phyloP scores from a whole-genome alignment of 2,113 vertebrate genomes.

The Triplophysa siluroides region DNA sequence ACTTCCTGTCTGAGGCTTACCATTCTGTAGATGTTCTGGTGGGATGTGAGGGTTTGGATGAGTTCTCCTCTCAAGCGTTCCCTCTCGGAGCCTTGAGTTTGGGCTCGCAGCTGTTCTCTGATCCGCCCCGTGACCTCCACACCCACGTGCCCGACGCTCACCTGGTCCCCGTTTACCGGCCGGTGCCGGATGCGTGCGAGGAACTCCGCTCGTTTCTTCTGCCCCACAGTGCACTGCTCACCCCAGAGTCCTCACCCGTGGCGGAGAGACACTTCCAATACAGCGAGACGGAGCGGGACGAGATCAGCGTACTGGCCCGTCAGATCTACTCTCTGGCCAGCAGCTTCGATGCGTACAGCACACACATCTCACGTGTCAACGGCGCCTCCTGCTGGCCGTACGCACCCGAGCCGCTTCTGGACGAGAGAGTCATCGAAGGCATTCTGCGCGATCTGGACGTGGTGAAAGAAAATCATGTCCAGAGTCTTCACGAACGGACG shows the following conservation, averaged over 20 bases:
- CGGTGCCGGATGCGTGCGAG: slow-evolving; percentile 52
- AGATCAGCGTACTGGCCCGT: slow-evolving; percentile 76
- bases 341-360: slow-evolving; percentile 69
- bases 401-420: slow-evolving; percentile 50
- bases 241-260: slow-evolving; percentile 54
- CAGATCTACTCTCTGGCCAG: slow-evolving; percentile 80
- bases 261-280: slow-evolving; percentile 50
- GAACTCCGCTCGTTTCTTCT: slow-evolving; percentile 53
- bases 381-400: not conserved
- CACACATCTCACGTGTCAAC: slow-evolving; percentile 34
- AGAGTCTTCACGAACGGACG: slow-evolving; percentile 13
- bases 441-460: slow-evolving; percentile 68
- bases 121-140: slow-evolving; percentile 52
- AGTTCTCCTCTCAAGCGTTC: slow-evolving; percentile 42
- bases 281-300: slow-evolving; percentile 63
- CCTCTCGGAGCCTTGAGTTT: slow-evolving; percentile 34
- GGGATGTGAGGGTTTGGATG: slow-evolving; percentile 54
- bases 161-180: slow-evolving; percentile 68
- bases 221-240: slow-evolving; percentile 49
- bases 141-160: slow-evolving; percentile 53
- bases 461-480: not conserved
- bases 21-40: slow-evolving; percentile 54
- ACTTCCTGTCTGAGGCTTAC: slow-evolving; percentile 63
- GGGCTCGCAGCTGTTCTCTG: slow-evolving; percentile 16
- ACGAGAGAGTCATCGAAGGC: slow-evolving; percentile 67